Evolutionary conservation across 2,888 invertebrate genomes (phyloP).

Genomic region (Heliconius erato): DNA sequence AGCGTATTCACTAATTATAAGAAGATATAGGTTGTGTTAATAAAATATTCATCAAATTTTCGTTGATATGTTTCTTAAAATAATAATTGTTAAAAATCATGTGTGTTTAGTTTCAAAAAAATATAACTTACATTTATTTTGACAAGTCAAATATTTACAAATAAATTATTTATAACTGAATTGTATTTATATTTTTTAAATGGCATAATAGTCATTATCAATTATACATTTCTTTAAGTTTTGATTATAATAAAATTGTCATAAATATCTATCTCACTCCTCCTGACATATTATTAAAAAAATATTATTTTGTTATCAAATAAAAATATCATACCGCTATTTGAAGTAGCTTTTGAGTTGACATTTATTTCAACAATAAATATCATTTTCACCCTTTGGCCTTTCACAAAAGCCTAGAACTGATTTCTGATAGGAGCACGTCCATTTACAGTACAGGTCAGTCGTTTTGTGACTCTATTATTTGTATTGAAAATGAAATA

Average conservation of each 20-base stretch:
- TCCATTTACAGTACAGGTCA: conserved; percentile 25
- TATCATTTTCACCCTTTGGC: conserved; percentile 30
- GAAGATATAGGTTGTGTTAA: not conserved
- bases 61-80: not conserved
- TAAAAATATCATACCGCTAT: not conserved
- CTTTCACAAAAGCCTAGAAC: conserved; percentile 34
- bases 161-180: too few species aligned
- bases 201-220: too few species aligned
- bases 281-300: not conserved
- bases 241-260: not conserved
- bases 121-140: too few species aligned
- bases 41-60: not conserved
- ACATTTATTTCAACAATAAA: conserved; percentile 37
- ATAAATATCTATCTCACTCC: not conserved
- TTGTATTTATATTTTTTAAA: too few species aligned
- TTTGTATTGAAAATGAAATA: conserved; percentile 24
- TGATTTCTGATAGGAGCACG: conserved; percentile 26
- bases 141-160: too few species aligned
- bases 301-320: not conserved
- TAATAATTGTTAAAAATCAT: too few species aligned
- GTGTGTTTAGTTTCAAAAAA: too few species aligned
- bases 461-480: conserved; percentile 18
- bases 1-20: not conserved
- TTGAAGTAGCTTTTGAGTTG: conserved; percentile 5
- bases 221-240: not conserved